These are phyloP conservation scores for Tapirus terrestris DNA, from an alignment of 2,113 vertebrate species.

Conservation along the genomic window DNA sequence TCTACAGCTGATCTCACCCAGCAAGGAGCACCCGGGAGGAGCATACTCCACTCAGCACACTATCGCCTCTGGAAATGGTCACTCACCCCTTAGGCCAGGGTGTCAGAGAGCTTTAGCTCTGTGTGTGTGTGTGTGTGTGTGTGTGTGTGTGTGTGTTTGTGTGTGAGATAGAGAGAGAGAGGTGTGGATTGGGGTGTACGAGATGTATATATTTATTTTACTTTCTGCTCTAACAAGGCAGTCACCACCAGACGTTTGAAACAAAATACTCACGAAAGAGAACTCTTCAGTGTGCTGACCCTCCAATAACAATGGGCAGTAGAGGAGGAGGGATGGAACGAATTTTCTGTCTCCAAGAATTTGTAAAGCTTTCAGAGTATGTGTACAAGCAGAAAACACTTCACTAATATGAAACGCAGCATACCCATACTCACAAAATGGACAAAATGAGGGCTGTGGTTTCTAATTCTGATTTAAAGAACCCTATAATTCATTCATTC, in stretches of 20 bases:
- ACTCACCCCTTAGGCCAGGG: neutral
- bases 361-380: neutral
- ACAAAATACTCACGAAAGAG: neutral
- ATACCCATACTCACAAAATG: neutral
- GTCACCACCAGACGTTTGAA: constrained; percentile 12
- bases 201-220: constrained; percentile 52
- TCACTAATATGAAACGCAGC: neutral
- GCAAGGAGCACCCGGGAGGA: neutral
- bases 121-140: neutral
- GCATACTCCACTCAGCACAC: too few relatives aligned
- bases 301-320: neutral
- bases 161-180: neutral
- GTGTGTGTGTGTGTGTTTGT: too few relatives aligned
- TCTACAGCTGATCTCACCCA: neutral
- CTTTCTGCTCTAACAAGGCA: constrained; percentile 35
- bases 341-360: neutral
- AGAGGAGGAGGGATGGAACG: neutral
- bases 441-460: neutral
- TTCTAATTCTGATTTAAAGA: constrained; percentile 35
- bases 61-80: neutral
- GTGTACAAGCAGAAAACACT: neutral
- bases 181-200: neutral
- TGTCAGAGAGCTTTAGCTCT: neutral
- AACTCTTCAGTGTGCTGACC: constrained; percentile 17
- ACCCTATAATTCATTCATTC: neutral